phyloP scores from a whole-genome alignment of 2,888 invertebrate species.

The Drosophila prostipennis region DNA sequence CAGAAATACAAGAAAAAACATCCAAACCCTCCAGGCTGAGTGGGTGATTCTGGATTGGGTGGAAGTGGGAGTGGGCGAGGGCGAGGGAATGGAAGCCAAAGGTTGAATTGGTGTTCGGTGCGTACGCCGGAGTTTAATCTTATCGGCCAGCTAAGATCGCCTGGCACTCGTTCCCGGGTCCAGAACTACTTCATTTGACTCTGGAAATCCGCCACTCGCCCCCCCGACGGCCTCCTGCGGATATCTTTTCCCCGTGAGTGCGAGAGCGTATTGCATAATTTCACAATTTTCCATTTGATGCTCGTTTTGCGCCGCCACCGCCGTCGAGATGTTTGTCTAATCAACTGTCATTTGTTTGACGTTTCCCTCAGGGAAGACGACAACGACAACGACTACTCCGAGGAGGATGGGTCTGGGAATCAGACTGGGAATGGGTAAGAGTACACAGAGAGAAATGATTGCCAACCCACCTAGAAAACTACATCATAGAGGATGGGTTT shows the following conservation, averaged over 20 bases:
- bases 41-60: slow-evolving; percentile 27
- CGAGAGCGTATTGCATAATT: slow-evolving; percentile 82
- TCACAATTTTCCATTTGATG: slow-evolving; percentile 83
- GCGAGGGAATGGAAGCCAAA: slow-evolving; percentile 1
- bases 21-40: slow-evolving; percentile 31
- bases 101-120: slow-evolving; percentile 58
- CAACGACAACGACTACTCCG: slow-evolving; percentile 48
- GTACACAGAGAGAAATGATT: slow-evolving; percentile 2
- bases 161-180: slow-evolving; percentile 48
- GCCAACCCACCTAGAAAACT: too few relatives aligned
- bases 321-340: slow-evolving; percentile 83
- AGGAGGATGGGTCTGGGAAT: slow-evolving; percentile 27
- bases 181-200: slow-evolving; percentile 77
- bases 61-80: slow-evolving; percentile 1
- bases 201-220: slow-evolving; percentile 15
- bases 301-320: slow-evolving; percentile 74
- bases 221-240: slow-evolving; percentile 3
- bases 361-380: slow-evolving; percentile 79
- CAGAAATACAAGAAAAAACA: slow-evolving; percentile 2
- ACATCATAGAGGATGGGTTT: too few relatives aligned
- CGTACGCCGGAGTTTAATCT: slow-evolving; percentile 74
- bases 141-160: slow-evolving; percentile 71
- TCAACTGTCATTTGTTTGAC: slow-evolving; percentile 84
- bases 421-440: slow-evolving; percentile 4
- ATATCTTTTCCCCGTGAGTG: slow-evolving; percentile 41